Evolutionary conservation across 2,113 vertebrate species (phyloP).

Genomic region (Platichthys flesus): DNA sequence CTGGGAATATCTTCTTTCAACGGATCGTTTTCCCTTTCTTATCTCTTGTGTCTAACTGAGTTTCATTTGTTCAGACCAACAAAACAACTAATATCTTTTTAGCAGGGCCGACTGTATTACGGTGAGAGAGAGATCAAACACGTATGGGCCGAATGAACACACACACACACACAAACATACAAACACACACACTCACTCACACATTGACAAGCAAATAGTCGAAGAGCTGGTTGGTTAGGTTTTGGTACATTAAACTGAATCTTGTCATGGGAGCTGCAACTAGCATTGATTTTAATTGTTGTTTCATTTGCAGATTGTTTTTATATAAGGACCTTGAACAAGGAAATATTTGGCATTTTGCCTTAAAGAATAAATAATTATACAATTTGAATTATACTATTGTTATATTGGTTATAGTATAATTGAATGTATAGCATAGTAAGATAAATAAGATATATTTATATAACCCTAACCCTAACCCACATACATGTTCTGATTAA

Average conservation of each 20-base stretch:
- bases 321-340: too few species aligned
- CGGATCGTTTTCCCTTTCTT: conserved; percentile 27
- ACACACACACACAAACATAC: conserved; percentile 20
- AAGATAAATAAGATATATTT: too few species aligned
- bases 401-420: too few species aligned
- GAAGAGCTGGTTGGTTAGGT: conserved; percentile 10
- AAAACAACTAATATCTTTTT: conserved; percentile 48
- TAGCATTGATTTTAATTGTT: too few species aligned
- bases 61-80: conserved; percentile 42
- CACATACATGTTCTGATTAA: too few species aligned
- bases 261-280: too few species aligned
- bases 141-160: conserved; percentile 50
- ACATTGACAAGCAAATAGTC: conserved; percentile 5
- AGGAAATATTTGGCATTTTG: too few species aligned
- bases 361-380: too few species aligned
- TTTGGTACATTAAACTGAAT: neutral
- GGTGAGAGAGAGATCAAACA: conserved; percentile 17
- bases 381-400: too few species aligned
- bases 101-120: conserved; percentile 26
- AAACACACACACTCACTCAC: conserved; percentile 9
- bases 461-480: too few species aligned
- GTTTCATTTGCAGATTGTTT: too few species aligned
- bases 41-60: conserved; percentile 36
- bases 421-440: too few species aligned
- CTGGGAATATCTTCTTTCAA: neutral